Evolutionary conservation across 2,888 invertebrate species (phyloP).

Genomic region (Spialia ferax): DNA sequence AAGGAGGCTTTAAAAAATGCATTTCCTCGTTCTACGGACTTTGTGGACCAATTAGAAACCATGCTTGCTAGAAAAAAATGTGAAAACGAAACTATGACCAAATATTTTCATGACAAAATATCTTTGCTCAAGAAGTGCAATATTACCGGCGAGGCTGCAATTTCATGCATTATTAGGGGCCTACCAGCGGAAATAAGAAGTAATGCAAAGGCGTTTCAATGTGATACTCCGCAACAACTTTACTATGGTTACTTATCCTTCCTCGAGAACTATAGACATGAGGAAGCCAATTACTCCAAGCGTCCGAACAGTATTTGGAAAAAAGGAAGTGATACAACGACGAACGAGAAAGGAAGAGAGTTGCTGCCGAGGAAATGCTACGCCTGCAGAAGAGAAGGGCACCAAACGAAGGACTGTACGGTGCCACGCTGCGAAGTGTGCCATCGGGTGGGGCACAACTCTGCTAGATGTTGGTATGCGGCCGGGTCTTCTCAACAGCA

Average conservation of each 20-base stretch:
- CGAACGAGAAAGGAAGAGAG: background rate
- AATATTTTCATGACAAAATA: slow-evolving; percentile 52
- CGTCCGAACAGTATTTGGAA: slow-evolving; percentile 19
- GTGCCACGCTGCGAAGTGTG: slow-evolving; percentile 41
- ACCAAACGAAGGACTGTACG: slow-evolving; percentile 43
- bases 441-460: slow-evolving; percentile 42
- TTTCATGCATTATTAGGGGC: background rate
- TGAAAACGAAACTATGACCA: slow-evolving; percentile 52
- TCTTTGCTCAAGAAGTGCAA: slow-evolving; percentile 50
- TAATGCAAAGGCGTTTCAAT: slow-evolving; percentile 49
- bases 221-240: slow-evolving; percentile 45
- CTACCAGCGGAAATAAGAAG: slow-evolving; percentile 34
- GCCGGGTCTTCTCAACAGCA: background rate
- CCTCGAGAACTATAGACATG: slow-evolving; percentile 42
- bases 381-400: slow-evolving; percentile 42
- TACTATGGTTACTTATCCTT: slow-evolving; percentile 48
- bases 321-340: slow-evolving; percentile 11
- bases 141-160: slow-evolving; percentile 44
- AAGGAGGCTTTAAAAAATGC: slow-evolving; percentile 38
- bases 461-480: slow-evolving; percentile 42
- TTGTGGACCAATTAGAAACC: slow-evolving; percentile 51
- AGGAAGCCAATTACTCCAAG: background rate
- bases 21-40: slow-evolving; percentile 51
- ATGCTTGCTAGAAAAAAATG: slow-evolving; percentile 50
- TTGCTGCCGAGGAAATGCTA: slow-evolving; percentile 41